Conservation (phyloP, 2,113 vertebrate genomes). For the Anseranas semipalmata region DNA sequence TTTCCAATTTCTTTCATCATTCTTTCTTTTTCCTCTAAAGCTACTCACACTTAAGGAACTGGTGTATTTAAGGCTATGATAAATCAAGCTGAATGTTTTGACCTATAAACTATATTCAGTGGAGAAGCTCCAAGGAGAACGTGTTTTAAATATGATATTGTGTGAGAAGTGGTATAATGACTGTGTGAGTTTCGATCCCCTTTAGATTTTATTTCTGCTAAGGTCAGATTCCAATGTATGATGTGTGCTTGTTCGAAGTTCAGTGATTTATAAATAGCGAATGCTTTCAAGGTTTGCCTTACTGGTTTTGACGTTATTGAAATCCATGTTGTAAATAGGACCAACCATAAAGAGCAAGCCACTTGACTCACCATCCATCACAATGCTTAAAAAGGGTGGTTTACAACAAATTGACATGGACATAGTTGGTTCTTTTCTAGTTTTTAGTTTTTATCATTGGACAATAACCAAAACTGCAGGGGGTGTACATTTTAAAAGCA, state of each 20-base stretch:
- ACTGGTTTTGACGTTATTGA: slow-evolving; percentile 38
- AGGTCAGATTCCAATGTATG: slow-evolving; percentile 49
- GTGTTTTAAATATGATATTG: slow-evolving; percentile 51
- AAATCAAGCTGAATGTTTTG: background rate
- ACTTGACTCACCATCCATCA: background rate
- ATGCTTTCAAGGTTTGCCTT: slow-evolving; percentile 54
- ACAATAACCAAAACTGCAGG: background rate
- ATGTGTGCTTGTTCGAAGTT: slow-evolving; percentile 25
- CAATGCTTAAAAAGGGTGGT: background rate
- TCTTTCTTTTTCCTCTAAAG: background rate
- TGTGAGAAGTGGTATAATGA: slow-evolving; percentile 17
- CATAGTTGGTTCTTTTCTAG: background rate
- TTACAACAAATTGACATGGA: background rate
- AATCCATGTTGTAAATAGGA: background rate
- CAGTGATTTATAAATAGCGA: slow-evolving; percentile 58
- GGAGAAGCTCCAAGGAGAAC: background rate
- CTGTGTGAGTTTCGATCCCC: slow-evolving; percentile 2
- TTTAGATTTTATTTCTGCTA: slow-evolving; percentile 58
- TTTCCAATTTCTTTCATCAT: background rate
- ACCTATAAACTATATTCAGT: slow-evolving; percentile 3
- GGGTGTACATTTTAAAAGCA: background rate
- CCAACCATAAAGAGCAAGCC: background rate
- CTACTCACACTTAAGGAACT: background rate
- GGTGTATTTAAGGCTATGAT: background rate
- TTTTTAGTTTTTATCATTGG: background rate